These are phyloP conservation scores for Castor canadensis DNA, from an alignment of 2,113 vertebrate genomes.

Conservation along the genomic window DNA sequence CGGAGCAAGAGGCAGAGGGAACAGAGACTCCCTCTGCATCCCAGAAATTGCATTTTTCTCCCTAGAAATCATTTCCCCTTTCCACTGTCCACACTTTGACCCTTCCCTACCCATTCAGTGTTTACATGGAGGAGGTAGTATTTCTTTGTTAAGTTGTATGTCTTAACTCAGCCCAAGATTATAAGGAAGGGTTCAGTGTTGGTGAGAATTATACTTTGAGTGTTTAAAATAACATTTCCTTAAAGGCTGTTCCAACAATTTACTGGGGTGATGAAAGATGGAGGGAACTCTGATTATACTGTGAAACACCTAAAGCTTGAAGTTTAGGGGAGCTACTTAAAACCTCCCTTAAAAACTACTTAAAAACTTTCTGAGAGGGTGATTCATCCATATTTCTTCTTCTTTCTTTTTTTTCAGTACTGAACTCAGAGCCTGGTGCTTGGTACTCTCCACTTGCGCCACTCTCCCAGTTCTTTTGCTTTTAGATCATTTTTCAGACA, in stretches of 20 bases:
- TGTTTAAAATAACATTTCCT: slow-evolving; percentile 40
- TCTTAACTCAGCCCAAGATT: slow-evolving; percentile 29
- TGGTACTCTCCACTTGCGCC: background rate
- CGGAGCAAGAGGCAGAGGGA: background rate
- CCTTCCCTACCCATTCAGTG: background rate
- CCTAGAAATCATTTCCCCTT: background rate
- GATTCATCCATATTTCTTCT: background rate
- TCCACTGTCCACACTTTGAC: background rate
- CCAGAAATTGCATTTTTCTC: background rate
- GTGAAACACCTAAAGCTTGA: background rate
- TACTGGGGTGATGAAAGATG: slow-evolving; percentile 5
- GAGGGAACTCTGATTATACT: background rate
- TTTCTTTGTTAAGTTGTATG: background rate
- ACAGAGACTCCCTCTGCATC: background rate
- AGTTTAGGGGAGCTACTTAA: slow-evolving; percentile 51
- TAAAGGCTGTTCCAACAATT: slow-evolving; percentile 45
- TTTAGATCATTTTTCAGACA: too few species aligned
- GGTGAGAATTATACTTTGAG: slow-evolving; percentile 22
- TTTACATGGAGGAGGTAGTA: background rate
- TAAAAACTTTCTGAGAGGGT: background rate
- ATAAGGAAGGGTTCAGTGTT: background rate
- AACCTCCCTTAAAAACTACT: too few species aligned
- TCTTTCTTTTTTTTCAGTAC: too few species aligned
- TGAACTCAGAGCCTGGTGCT: background rate
- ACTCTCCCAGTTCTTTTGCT: background rate